Base-by-base conservation (phyloP, 2,888 invertebrate genomes). In the Aleiodes testaceus region DNA sequence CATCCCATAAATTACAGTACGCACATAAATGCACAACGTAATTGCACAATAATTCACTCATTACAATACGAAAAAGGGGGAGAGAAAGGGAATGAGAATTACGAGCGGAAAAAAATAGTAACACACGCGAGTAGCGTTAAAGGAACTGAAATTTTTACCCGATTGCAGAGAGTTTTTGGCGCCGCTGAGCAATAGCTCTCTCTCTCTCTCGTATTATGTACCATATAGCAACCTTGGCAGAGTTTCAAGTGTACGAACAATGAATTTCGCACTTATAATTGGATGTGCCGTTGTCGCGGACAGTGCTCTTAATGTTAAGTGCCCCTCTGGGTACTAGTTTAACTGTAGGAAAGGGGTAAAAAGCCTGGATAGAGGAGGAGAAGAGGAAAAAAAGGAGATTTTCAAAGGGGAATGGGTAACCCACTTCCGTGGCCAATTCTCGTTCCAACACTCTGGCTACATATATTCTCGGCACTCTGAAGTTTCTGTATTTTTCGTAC, bases 251-350 rank as follows among this genome's bases (percentile, higher is more conserved):
- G 74, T 72, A 73, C 74, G 78, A 79, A 82, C 84, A 82, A 83
- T 83, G 84, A 82, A 85, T 85, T 84, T 85, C 80, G 78, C 81
- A 82, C 82, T 85, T 82, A 82, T 85, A 85, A 85, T 85, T 85
- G 85, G 80, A 83, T 78, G 81, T 82, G 82, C 80, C 80, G 81
- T 80, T 79, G 83, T 82, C 81, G 79, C 77, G 80, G 80, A 78
- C 81, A 79, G 73, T 75, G 78, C 79, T 82, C 79, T 80, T 80
- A 81, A 81, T 80, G 82, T 79, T 84, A 82, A 82, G 83, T 82
- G 81, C 79, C 75, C 68, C 59, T 67, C 72, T 74, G 74, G 63
- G 52, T 64, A 70, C 44, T 50, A 36, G 64, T 52, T 44, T 47
- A 49, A 26, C 16, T 47, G 52, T 68, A 14, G 61, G 63, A 65